Conservation (phyloP, 1,140 invertebrate genomes). For the Drosophila ananassae region DNA sequence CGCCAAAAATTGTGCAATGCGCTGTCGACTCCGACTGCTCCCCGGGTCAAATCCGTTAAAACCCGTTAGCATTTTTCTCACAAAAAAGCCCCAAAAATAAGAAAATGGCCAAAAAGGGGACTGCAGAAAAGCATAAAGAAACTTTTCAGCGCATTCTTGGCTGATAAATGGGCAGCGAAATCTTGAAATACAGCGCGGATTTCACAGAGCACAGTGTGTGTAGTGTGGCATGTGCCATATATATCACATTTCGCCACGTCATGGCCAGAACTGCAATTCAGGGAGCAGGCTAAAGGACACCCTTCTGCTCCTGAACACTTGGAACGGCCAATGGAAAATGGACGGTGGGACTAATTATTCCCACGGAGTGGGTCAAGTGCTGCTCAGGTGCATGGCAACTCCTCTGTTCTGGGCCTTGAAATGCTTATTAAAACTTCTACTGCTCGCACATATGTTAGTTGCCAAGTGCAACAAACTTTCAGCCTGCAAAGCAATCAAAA, state of each 20-base stretch:
- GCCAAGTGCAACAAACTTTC: slow-evolving; percentile 39
- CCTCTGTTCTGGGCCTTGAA: slow-evolving; percentile 13
- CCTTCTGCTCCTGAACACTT: slow-evolving; percentile 22
- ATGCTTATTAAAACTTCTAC: slow-evolving; percentile 62
- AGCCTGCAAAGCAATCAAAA: slow-evolving; percentile 43
- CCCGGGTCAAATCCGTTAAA: slow-evolving; percentile 68
- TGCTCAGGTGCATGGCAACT: slow-evolving; percentile 30
- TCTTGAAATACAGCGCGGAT: slow-evolving; percentile 64
- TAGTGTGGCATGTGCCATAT: slow-evolving; percentile 19
- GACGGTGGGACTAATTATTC: slow-evolving; percentile 25
- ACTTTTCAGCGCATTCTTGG: slow-evolving; percentile 74
- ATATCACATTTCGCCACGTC: slow-evolving; percentile 18
- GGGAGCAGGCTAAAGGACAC: not conserved
- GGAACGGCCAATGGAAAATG: slow-evolving; percentile 15
- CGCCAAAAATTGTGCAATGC: slow-evolving; percentile 62
- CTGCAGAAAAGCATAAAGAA: slow-evolving; percentile 14
- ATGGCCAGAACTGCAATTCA: slow-evolving; percentile 44
- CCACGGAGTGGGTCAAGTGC: slow-evolving; percentile 1
- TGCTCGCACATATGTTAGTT: not conserved
- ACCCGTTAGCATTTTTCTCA: slow-evolving; percentile 53
- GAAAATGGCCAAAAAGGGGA: slow-evolving; percentile 13
- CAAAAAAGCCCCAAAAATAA: slow-evolving; percentile 17
- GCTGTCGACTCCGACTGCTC: slow-evolving; percentile 17
- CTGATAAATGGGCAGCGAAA: slow-evolving; percentile 71
- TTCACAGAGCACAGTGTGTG: slow-evolving; percentile 20